These are phyloP conservation scores for Asobara japonica DNA, from an alignment of 1,140 invertebrate species.

Conservation along the genomic window DNA sequence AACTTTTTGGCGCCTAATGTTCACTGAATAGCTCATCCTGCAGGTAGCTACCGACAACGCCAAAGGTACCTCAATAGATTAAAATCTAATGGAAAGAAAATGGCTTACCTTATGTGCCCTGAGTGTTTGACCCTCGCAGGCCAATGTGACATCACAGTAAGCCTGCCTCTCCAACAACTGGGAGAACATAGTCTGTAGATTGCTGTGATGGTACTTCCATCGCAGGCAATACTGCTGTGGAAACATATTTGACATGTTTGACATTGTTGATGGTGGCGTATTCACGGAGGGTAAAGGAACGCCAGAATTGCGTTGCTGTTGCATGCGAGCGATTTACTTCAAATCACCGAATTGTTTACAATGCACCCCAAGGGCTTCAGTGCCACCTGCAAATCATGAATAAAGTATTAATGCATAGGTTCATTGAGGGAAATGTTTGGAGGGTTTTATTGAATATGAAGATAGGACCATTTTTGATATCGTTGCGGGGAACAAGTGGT, in stretches of 20 bases:
- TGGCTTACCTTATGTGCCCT: constrained; percentile 90
- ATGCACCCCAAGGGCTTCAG: neutral
- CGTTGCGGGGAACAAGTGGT: too few relatives aligned
- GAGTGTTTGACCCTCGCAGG: constrained; percentile 87
- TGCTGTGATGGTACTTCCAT: constrained; percentile 92
- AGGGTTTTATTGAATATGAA: too few relatives aligned
- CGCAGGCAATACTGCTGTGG: constrained; percentile 89
- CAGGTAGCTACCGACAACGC: neutral
- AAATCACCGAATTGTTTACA: neutral
- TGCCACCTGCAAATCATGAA: neutral
- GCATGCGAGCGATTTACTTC: constrained; percentile 47
- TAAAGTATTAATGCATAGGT: too few relatives aligned
- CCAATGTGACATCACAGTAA: constrained; percentile 91
- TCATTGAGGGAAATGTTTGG: too few relatives aligned
- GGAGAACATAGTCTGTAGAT: constrained; percentile 90
- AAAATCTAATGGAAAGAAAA: too few relatives aligned
- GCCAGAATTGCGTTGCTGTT: constrained; percentile 49
- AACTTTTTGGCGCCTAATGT: too few relatives aligned
- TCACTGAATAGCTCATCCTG: too few relatives aligned
- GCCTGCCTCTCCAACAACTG: constrained; percentile 86
- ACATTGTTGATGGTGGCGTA: constrained; percentile 46
- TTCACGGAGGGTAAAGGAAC: constrained; percentile 26
- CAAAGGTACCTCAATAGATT: too few relatives aligned
- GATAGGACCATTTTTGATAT: too few relatives aligned
- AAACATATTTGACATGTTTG: constrained; percentile 75